Evolutionary conservation across 2,113 vertebrate species (phyloP), one percentile per base, ranked within the genome.

Genomic region (Sylvicapra grimmia): DNA sequence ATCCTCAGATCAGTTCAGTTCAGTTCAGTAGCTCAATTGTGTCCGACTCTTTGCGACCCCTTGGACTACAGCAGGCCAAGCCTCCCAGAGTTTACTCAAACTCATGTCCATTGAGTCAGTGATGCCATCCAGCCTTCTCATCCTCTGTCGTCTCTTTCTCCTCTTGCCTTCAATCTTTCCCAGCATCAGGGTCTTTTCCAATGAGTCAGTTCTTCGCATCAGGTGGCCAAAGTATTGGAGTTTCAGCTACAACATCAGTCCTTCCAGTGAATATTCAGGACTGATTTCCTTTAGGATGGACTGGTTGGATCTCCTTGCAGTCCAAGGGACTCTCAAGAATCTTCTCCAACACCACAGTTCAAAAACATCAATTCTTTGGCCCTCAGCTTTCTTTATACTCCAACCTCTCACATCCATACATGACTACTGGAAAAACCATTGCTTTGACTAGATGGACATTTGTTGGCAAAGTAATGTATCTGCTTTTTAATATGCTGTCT

Each of bases 1-100:
- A 92, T 87, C 83, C 84, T 72, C 68, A 72, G n/a, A 40, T 12
- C n/a, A 72, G 65, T n/a, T n/a, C 65, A 72, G 65, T n/a, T n/a
- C 65, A 19, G 19, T 11, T 72, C 68, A 72, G n/a, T 72, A 5
- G 5, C 19, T 72, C 68, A 40, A 0, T 3, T 3, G 18, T 72
- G 68, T 72, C 5, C 0, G 1, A 40, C 19, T 40, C n/a, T 68
- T 36, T 40, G n/a, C 0, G 4, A 40, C n/a, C 19, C 68, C 19
- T 36, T 72, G n/a, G n/a, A 72, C n/a, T 72, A 10, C 4, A 72
- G 19, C 19, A 40, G 0, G 2, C 19, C 68, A 72, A 36, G 5
- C 19, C 68, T 72, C 68, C n/a, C n/a, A 3, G 68, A 21, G n/a
- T 23, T 72, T 40, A 72, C n/a, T 72, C 68, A 72, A 40, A 72